These are phyloP conservation scores for Halotydeus destructor DNA, from an alignment of 1,140 invertebrate genomes.

Conservation along the genomic window DNA sequence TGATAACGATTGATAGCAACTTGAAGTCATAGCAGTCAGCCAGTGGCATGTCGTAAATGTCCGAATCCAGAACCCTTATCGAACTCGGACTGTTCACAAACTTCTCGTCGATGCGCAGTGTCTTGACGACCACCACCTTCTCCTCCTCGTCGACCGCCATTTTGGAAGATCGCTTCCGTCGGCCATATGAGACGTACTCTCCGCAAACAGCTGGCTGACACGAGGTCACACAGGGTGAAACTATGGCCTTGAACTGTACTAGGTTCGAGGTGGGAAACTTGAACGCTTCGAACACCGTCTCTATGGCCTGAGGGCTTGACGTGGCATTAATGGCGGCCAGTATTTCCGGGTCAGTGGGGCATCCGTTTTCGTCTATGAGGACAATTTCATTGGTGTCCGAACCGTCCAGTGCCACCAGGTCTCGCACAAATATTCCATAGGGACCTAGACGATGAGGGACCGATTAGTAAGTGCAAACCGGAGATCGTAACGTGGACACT, in stretches of 20 bases:
- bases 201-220: constrained; percentile 65
- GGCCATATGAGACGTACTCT: constrained; percentile 20
- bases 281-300: constrained; percentile 40
- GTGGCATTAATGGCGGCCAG: constrained; percentile 43
- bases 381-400: constrained; percentile 59
- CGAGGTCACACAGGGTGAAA: constrained; percentile 73
- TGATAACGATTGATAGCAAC: no score
- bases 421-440: constrained; percentile 80
- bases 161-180: not conserved
- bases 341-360: constrained; percentile 49
- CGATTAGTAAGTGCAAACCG: no score
- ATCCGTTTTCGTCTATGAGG: constrained; percentile 55
- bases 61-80: no score
- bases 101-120: constrained; percentile 76
- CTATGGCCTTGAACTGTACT: constrained; percentile 75
- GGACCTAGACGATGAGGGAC: constrained; percentile 52
- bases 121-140: constrained; percentile 63
- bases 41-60: no score
- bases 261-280: constrained; percentile 84
- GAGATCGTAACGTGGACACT: constrained; percentile 40
- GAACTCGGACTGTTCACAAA: no score
- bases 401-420: constrained; percentile 79
- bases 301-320: no score
- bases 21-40: no score
- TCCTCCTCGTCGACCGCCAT: constrained; percentile 28